Evolutionary conservation across 2,888 invertebrate species (phyloP), one percentile per base, ranked within the genome.

Genomic region (Agapostemon virescens): DNA sequence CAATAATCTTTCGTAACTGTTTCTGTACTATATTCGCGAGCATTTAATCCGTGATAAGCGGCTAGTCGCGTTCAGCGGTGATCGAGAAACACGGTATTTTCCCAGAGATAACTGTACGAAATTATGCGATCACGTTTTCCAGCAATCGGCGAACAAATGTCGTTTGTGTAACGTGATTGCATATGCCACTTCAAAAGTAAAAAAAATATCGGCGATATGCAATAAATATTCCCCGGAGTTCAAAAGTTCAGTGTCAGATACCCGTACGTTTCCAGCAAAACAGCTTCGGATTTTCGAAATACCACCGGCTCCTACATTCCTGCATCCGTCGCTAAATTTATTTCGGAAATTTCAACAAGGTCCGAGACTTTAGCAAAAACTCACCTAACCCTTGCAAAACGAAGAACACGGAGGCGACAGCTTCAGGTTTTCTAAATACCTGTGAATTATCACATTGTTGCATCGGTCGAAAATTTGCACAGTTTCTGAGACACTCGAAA

Each of bases 1-100:
- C 82, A 76, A 80, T 78, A 78, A 82, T 80, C 74, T 85, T 86
- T 84, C 82, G 82, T 74, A 85, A 85, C 78, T 33, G 30, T 40
- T 52, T 15, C 23, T 17, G 64, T 77, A 70, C 45, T 73, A 75
- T 85, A 73, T 85, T 83, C 83, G 67, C 69, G 73, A 67, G 76
- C 78, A 81, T 85, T 85, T 83, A 85, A 81, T 83, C 78, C 83
- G 70, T 85, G 85, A 85, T 85, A 85, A 85, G 81, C 77, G 76
- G 64, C 69, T 26, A 58, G 61, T 66, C 73, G 75, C 78, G 74
- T 73, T 71, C 55, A 66, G 23, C 66, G 33, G 42, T 23, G 74
- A 71, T 69, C 61, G 49, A 63, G 79, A 63, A 68, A 66, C 63
- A 45, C 45, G 58, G 67, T 42, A 71, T 77, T 83, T 85, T 85